Evolutionary conservation across 2,797 vertebrate genomes (phyloP), one percentile per base, ranked within the genome.

Genomic region (Orientallactaga sibirica): DNA sequence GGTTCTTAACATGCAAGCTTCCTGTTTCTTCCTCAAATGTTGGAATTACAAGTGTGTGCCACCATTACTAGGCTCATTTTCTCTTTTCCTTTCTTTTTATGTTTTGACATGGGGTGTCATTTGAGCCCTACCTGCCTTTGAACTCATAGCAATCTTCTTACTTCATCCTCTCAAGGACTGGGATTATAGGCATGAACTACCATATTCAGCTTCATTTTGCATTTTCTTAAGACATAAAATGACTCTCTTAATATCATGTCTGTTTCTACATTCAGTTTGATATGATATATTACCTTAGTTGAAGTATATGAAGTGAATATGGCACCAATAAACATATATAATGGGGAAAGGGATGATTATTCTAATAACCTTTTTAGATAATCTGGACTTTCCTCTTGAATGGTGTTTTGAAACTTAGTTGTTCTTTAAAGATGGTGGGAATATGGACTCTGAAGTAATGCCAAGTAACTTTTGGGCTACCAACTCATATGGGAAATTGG

Each of bases 181-280:
- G 24, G 25, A n/a, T 15, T 75, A 15, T 64, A 86, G 18, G 62
- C 8, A 5, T 75, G 20, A 64, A 7, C 14, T 37, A 74, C 25
- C 12, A 25, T 86, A 37, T 18, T 1, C 4, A 41, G 16, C 18
- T 58, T 62, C 37, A 62, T 24, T 86, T 64, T 29, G 55, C 25
- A 83, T 88, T 90, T 90, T 58, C 68, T 90, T 82, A 43, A 79
- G 61, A 67, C 9, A 16, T 92, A 8, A 88, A 87, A 75, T 93
- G 2, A 20, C 12, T 75, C 0, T 27, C 3, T 77, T 81, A 70
- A 75, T 33, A 91, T 70, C 16, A 41, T 58, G 1, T 16, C 37
- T 91, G 29, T 61, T 92, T 93, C 25, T 88, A 18, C 25, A 48
- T 79, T 88, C 7, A 43, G 2, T 90, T 29, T 86, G 1, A 76